These are phyloP conservation scores for Clunio marinus DNA, from an alignment of 2,888 invertebrate genomes.

Conservation along the genomic window DNA sequence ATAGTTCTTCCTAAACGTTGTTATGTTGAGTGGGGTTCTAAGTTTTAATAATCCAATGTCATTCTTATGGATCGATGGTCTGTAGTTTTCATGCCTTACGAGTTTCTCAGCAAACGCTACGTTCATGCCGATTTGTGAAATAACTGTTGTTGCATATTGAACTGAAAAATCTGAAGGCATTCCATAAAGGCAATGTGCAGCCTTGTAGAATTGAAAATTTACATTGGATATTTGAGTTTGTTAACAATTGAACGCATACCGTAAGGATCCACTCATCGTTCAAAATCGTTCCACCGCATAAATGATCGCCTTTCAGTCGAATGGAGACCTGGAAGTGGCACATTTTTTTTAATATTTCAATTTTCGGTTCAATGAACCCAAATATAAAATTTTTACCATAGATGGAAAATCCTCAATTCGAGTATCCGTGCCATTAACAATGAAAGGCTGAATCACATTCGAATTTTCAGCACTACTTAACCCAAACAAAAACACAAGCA, in stretches of 20 bases:
- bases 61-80: neutral
- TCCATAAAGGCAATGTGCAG: slow-evolving; percentile 21
- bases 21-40: neutral
- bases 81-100: neutral
- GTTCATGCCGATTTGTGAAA: slow-evolving; percentile 31
- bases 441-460: neutral
- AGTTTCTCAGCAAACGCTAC: neutral
- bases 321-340: slow-evolving; percentile 41
- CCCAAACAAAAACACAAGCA: neutral
- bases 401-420: slow-evolving; percentile 1
- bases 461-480: neutral
- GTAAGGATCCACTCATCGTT: slow-evolving; percentile 42
- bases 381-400: neutral
- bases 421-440: slow-evolving; percentile 12
- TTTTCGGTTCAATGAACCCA: neutral
- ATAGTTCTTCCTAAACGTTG: neutral
- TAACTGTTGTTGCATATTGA: slow-evolving; percentile 28
- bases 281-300: slow-evolving; percentile 42
- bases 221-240: slow-evolving; percentile 34
- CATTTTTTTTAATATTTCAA: slow-evolving; percentile 8
- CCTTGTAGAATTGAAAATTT: slow-evolving; percentile 5
- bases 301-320: slow-evolving; percentile 40
- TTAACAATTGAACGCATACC: slow-evolving; percentile 42
- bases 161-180: slow-evolving; percentile 16
- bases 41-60: neutral